A percentile compares a stretch with the other conserved stretches of the same genome.
These are phyloP conservation scores for Mylabris phalerata DNA, from an alignment of 1,140 invertebrate genomes.

Conservation along the genomic window DNA sequence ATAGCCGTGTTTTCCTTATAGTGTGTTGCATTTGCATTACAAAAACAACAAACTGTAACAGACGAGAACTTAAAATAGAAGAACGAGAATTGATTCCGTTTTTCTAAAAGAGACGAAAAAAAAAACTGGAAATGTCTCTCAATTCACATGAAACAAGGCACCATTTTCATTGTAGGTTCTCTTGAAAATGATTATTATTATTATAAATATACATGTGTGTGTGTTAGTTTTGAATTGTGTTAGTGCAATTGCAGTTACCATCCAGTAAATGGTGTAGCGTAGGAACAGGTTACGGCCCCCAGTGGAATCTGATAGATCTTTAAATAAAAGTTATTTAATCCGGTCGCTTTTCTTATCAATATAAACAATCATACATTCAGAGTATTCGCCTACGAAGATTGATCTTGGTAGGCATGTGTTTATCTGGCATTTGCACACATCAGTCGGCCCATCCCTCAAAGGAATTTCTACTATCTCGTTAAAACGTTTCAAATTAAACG, in stretches of 20 bases:
- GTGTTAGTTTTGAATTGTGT: no score
- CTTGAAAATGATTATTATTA: no score
- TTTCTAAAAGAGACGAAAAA: no score
- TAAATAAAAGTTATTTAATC: conserved; percentile 25
- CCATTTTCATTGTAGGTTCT: no score
- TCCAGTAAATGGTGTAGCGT: conserved; percentile 2
- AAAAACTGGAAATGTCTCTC: no score
- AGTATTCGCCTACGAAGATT: conserved; percentile 26
- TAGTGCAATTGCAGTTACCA: no score
- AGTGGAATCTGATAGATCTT: conserved; percentile 21
- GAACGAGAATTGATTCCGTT: no score
- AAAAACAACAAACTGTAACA: conserved; percentile 2
- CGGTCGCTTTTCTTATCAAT: conserved; percentile 15
- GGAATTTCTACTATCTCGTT: background rate
- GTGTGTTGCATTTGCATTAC: conserved; percentile 15
- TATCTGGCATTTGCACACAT: conserved; percentile 21
- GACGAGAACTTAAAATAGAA: no score
- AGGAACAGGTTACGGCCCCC: conserved; percentile 17
- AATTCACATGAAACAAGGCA: no score
- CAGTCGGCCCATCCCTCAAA: conserved; percentile 14
- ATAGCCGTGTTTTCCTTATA: conserved; percentile 16
- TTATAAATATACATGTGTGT: no score
- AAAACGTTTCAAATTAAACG: no score
- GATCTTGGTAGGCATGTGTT: conserved; percentile 23
- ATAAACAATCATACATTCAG: conserved; percentile 15